Evolutionary conservation across 2,113 vertebrate species (phyloP).

Genomic region (Monopterus albus): DNA sequence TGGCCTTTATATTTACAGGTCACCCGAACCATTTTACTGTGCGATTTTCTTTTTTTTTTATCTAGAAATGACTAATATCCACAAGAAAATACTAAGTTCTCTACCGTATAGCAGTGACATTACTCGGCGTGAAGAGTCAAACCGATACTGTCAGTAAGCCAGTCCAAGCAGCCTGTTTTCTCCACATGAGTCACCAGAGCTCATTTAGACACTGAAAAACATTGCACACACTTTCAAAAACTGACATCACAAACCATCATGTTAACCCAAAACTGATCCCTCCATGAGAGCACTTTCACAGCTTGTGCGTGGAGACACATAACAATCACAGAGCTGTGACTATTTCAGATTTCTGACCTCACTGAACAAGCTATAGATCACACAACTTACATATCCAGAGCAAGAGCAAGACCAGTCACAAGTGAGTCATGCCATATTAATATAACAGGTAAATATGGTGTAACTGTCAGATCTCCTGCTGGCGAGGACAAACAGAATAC

Average conservation of each 20-base stretch:
- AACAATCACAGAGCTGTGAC: background rate
- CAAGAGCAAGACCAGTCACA: background rate
- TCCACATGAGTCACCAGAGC: conserved; percentile 78
- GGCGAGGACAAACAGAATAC: conserved; percentile 20
- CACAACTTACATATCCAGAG: background rate
- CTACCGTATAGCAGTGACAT: conserved; percentile 42
- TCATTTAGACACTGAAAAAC: conserved; percentile 69
- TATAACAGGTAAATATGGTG: conserved; percentile 27
- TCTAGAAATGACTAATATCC: conserved; percentile 54
- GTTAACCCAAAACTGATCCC: conserved; percentile 20
- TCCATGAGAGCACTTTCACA: background rate
- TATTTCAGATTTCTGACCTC: background rate
- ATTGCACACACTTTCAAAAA: conserved; percentile 45
- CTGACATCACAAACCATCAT: conserved; percentile 50
- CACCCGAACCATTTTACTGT: conserved; percentile 26
- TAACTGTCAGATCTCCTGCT: conserved; percentile 13
- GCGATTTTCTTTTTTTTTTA: conserved; percentile 21
- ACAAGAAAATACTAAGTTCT: conserved; percentile 46
- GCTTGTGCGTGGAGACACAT: background rate
- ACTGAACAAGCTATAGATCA: background rate
- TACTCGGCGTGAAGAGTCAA: conserved; percentile 61
- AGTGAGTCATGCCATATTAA: background rate
- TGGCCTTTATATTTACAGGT: conserved; percentile 43
- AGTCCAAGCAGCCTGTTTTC: conserved; percentile 67
- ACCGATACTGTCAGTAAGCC: conserved; percentile 69